phyloP scores from a whole-genome alignment of 2,888 invertebrate species.

The Leucophora obtusa region DNA sequence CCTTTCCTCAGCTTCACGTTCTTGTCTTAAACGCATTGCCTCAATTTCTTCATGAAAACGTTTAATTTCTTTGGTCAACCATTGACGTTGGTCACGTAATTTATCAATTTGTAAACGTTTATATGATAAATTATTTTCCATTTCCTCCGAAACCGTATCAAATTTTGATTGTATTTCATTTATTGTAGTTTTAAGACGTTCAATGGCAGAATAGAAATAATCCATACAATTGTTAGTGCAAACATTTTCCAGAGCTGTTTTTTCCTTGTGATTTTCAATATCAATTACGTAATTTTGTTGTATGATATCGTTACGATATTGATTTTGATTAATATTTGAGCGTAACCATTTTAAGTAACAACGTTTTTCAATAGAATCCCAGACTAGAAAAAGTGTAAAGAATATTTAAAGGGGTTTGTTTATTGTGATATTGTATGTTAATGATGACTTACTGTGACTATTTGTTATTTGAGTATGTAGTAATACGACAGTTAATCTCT shows the following conservation, averaged over 20 bases:
- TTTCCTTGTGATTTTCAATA: background rate
- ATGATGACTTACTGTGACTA: background rate
- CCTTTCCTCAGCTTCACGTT: conserved; percentile 17
- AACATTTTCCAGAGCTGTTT: background rate
- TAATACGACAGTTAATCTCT: background rate
- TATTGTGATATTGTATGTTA: background rate
- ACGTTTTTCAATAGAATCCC: background rate
- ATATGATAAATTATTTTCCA: conserved; percentile 41
- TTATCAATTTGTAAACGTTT: conserved; percentile 55
- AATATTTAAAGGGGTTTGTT: background rate
- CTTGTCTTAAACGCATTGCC: background rate
- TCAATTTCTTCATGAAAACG: conserved; percentile 62
- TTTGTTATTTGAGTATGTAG: background rate
- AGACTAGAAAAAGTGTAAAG: background rate
- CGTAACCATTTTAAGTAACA: background rate
- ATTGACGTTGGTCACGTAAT: conserved; percentile 38
- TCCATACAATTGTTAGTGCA: conserved; percentile 37
- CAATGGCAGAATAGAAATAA: conserved; percentile 40
- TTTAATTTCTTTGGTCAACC: conserved; percentile 51
- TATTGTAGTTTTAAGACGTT: conserved; percentile 50
- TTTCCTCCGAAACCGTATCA: conserved; percentile 44
- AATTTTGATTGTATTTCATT: conserved; percentile 38
- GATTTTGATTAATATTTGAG: background rate
- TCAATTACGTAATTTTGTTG: background rate
- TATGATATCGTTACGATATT: background rate